These are phyloP conservation scores for Morus bassanus DNA, from an alignment of 2,797 vertebrate genomes.

Conservation along the genomic window DNA sequence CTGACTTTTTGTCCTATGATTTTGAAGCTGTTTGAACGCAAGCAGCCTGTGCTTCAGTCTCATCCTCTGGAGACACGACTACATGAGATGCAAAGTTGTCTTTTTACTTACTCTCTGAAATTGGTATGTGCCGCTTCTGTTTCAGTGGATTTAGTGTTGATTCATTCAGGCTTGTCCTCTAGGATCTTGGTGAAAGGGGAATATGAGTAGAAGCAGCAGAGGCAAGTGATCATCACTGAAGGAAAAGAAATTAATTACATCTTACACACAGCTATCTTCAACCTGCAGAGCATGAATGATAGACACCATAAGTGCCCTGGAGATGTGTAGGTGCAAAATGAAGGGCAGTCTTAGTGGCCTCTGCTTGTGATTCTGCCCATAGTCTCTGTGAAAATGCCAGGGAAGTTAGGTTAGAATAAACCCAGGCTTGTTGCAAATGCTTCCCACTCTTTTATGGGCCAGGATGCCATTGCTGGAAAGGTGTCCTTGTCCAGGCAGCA, in stretches of 20 bases:
- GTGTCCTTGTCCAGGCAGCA: not conserved
- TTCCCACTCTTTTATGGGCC: not conserved
- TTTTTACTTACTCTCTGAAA: not conserved
- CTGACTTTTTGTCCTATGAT: not conserved
- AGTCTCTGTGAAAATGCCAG: not conserved
- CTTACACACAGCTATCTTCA: not conserved
- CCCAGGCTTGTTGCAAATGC: not conserved
- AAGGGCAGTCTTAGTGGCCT: not conserved
- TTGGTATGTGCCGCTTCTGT: not conserved
- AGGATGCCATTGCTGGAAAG: not conserved
- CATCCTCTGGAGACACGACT: not conserved
- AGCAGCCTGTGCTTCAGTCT: not conserved
- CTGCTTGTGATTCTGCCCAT: not conserved
- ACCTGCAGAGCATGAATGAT: not conserved
- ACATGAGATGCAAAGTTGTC: not conserved
- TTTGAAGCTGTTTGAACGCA: not conserved
- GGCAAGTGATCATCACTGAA: not conserved
- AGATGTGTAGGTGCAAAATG: not conserved
- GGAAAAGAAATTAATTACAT: not conserved
- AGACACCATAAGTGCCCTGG: accelerated
- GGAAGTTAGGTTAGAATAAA: not conserved
- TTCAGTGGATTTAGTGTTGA: not conserved
- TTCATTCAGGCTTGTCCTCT: not conserved
- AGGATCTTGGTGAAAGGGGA: not conserved
- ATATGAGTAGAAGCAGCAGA: not conserved